Evolutionary conservation across 2,888 invertebrate species (phyloP), one percentile per base, ranked within the genome.

Genomic region (Cataglyphis altisquamis): DNA sequence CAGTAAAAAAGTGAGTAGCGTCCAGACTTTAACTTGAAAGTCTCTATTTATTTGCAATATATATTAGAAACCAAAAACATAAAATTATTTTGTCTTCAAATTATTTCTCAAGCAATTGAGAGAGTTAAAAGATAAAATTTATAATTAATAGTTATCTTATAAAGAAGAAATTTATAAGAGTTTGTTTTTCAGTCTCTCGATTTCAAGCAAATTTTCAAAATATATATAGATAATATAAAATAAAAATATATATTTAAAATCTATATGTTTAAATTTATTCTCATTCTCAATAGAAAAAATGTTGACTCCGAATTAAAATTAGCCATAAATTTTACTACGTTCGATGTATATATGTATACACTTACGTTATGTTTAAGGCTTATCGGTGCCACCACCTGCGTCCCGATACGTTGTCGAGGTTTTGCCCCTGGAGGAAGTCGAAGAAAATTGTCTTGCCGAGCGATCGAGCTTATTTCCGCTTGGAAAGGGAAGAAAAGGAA

Each of bases 381-480:
- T 72, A 72, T 70, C 60, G 75, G 60, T 73, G 60, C 60, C 60
- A 73, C 45, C 74, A 80, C 45, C 36, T 74, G 78, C 74, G 45
- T 70, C 45, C 32, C 32, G 70, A 70, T 57, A 62, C 45, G 18
- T 60, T 74, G 36, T 60, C 60, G 18, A 60, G 18, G 18, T 73
- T 72, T 60, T 21, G 1, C 6, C 32, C 32, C 18, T 6, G n/a
- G 52, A 52, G 45, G 12, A 60, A 48, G 36, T 74, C 60, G 60
- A 74, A 80, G 74, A 12, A 60, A 74, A 74, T 36, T n/a, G 32
- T 12, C 45, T 80, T 80, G 60, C 36, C 60, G 52, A 73, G 57
- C 21, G 60, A 80, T 80, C 78, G 36, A 80, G 74, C 60, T 80
- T 78, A 78, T 78, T 78, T 78, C 60, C 45, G 36, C 3, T 12